Base-by-base conservation (phyloP, 2,888 invertebrate genomes). In the Lasioglossum leucozonium region DNA sequence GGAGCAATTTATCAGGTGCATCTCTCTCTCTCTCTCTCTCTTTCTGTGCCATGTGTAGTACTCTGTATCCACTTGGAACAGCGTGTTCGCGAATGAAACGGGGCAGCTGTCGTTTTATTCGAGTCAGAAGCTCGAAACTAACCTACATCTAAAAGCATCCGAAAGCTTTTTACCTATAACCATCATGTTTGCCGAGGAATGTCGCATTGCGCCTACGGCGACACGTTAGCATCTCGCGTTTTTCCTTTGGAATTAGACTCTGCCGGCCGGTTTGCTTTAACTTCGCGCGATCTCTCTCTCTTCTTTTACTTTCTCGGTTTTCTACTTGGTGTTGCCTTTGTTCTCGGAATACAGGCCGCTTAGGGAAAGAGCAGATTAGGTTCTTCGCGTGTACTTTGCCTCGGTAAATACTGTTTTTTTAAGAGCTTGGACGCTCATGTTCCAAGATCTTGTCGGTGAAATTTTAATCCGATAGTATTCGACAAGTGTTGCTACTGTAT, bases 141-240 rank as follows among this genome's bases (percentile, higher is more conserved):
- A 77, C 87, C 80, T 40, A 83, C 75, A 86, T 87, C 81, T 80
- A 69, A 75, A 79, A 77, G 30, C 72, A 75, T 67, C 40, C 75
- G 78, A 77, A 72, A 81, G 78, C 67, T 79, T 81, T 76, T 87
- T 69, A 65, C 73, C 73, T 79, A 79, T 79, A 81, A 86, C 58
- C 81, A 18, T 34, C 62, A 37, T 87, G 79, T 85, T 88, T 81
- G 79, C 69, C 77, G 58, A 72, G 75, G 81, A 85, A 88, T 90
- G 89, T 86, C 84, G 86, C 84, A 89, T 78, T 90, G 85, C 89
- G 86, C 84, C 81, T 82, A 75, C 72, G 71, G 80, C 81, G 78
- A 85, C 76, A 79, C 75, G 81, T 81, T 77, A 69, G 58, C 81
- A 79, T 85, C 67, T 85, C 80, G 44, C 44, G 62, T 58, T 62